These are phyloP conservation scores for Plestiodon gilberti DNA, from an alignment of 2,113 vertebrate genomes.

Conservation along the genomic window DNA sequence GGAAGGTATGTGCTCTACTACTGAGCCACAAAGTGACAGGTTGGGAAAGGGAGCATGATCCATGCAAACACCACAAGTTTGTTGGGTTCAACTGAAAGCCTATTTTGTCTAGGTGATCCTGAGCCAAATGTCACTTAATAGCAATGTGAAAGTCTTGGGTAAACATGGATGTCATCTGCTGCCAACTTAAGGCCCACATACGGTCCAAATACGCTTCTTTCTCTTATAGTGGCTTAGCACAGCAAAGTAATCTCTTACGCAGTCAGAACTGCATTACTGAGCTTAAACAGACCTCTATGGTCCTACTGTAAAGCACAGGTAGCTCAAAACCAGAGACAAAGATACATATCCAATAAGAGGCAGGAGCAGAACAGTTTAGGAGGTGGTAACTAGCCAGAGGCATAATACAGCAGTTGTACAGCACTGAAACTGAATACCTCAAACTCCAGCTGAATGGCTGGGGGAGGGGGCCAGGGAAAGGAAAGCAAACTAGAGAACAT, in stretches of 20 bases:
- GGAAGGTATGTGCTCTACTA: neutral
- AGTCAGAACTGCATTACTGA: neutral
- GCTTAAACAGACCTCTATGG: neutral
- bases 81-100: neutral
- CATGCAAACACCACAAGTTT: neutral
- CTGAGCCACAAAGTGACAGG: neutral
- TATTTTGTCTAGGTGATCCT: neutral
- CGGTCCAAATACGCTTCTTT: neutral
- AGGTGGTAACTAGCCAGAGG: neutral
- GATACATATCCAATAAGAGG: neutral
- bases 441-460: neutral
- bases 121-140: neutral
- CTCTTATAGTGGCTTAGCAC: neutral
- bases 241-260: neutral
- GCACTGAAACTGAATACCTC: neutral
- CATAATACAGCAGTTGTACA: neutral
- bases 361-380: neutral
- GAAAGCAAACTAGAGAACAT: neutral
- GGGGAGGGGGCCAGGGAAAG: neutral
- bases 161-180: neutral
- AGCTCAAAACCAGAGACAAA: neutral
- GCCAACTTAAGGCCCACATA: neutral
- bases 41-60: neutral
- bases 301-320: neutral
- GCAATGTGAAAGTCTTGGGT: neutral